Base-by-base conservation (phyloP, 2,113 vertebrate species). In the Meriones unguiculatus region DNA sequence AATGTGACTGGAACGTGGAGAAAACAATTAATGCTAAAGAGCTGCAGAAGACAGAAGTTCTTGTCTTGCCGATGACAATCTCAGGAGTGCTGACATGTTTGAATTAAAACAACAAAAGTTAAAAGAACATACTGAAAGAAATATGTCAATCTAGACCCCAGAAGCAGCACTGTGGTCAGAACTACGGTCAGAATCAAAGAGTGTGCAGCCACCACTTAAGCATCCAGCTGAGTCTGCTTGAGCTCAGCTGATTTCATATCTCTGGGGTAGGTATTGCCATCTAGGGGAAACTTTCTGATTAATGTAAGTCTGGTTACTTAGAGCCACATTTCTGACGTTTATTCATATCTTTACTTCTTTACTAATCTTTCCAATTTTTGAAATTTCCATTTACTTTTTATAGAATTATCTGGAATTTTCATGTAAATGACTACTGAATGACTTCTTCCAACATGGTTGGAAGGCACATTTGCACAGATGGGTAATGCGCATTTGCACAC, bases 1-100 rank as follows among this genome's bases (percentile, higher is more conserved):
- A 38, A 15, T 22, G 54, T 1, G 4, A 22, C 17, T 10, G 24
- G 3, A 59, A 38, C 8, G 13, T 0, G 30, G 18, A 64, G 28
- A 92, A 91, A 35, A n/a, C 46, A 64, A 41, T 70, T 50, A 78
- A 73, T 20, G 38, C 7, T 18, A 25, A 91, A 91, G 64, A 14
- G 25, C 46, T 17, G 1, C 20, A 73, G 41, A 89, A 69, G 22
- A 35, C 54, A 0, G 46, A 85, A 92, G 5, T 46, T 28, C 24
- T 38, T 15, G 7, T 32, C 1, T 28, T 52, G 41, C 24, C 62
- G 52, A 11, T 25, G 59, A 64, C 22, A 38, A 89, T 22, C 46
- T 46, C 75, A 52, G 22, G 30, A 90, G 35, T 57, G 87, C 35
- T 67, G 62, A 87, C 18, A 2, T 32, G 35, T 87, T 90, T 41